Percentiles rank a stretch among this genome's conserved stretches.
Evolutionary conservation across 2,888 invertebrate species (phyloP).

Genomic region (Tromatobia lineatoria): DNA sequence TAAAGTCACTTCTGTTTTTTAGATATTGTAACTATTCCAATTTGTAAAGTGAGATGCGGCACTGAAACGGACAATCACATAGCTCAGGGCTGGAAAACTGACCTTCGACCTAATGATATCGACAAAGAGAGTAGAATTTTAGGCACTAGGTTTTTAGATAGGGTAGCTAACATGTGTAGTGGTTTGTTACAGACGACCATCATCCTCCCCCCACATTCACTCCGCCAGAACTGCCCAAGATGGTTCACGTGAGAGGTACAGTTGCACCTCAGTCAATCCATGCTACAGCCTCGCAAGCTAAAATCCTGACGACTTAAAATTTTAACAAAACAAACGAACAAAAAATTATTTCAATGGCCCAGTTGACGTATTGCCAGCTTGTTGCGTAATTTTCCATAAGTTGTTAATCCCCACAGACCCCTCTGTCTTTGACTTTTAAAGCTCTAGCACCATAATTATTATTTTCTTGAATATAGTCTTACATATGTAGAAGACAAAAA

Average conservation of each 20-base stretch:
- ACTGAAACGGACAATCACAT: conserved; percentile 20
- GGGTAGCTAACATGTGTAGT: conserved; percentile 85
- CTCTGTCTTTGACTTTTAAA: background rate
- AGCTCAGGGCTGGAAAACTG: conserved; percentile 43
- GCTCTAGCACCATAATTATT: background rate
- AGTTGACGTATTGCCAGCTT: conserved; percentile 1
- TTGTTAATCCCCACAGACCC: background rate
- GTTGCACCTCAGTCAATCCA: conserved; percentile 84
- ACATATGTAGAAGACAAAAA: conserved; percentile 23
- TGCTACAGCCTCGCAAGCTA: conserved; percentile 83
- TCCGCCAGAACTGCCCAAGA: conserved; percentile 99
- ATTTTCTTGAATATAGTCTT: background rate
- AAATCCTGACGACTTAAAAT: conserved; percentile 67
- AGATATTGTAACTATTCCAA: background rate
- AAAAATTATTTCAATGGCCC: conserved; percentile 13
- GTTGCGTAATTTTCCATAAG: background rate
- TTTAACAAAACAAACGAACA: background rate
- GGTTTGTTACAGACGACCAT: conserved; percentile 96
- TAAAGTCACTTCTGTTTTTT: background rate
- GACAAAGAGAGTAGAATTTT: conserved; percentile 62
- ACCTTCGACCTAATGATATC: conserved; percentile 43
- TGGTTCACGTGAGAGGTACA: conserved; percentile 98
- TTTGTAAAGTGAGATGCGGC: background rate
- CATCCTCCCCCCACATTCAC: conserved; percentile 99
- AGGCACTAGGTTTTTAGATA: conserved; percentile 81